These are phyloP conservation scores for Pelagia noctiluca DNA, from an alignment of 30 jellyfish, hydroid and myxozoan genomes.

Conservation along the genomic window DNA sequence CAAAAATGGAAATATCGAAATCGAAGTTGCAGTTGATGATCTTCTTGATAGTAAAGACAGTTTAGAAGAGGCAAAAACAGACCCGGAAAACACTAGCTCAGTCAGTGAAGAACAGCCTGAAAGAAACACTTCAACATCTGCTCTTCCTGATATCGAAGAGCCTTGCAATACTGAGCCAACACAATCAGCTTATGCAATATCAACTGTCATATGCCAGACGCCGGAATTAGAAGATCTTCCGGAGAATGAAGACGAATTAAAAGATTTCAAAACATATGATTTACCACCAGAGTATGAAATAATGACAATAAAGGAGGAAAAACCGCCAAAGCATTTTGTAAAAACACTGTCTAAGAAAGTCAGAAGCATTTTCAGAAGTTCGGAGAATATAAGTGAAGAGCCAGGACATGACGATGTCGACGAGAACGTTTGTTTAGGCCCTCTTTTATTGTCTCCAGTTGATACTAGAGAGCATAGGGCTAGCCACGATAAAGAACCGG, in stretches of 20 bases:
- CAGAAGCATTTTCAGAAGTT: background rate
- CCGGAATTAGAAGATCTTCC: no score
- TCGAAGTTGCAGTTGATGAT: no score
- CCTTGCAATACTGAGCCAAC: no score
- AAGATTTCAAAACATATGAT: background rate
- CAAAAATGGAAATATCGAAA: slow-evolving; percentile 12
- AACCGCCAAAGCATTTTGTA: background rate
- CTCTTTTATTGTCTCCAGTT: background rate
- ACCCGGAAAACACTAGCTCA: no score
- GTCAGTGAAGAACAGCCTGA: no score
- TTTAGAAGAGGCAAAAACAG: no score
- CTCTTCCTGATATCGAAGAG: no score
- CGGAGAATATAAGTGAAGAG: background rate
- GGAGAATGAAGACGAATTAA: slow-evolving; percentile 1
- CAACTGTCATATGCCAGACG: no score
- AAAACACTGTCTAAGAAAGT: background rate
- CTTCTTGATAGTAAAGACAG: slow-evolving; percentile 14
- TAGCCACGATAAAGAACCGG: background rate
- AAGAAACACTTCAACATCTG: no score
- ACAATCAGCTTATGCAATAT: no score
- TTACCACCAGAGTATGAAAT: background rate
- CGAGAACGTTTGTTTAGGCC: background rate
- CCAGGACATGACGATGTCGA: background rate
- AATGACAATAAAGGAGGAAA: background rate
- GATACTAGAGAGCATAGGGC: background rate